These are phyloP conservation scores for Coranthus polyacanthus DNA, from an alignment of 2,797 vertebrate species.

Conservation along the genomic window DNA sequence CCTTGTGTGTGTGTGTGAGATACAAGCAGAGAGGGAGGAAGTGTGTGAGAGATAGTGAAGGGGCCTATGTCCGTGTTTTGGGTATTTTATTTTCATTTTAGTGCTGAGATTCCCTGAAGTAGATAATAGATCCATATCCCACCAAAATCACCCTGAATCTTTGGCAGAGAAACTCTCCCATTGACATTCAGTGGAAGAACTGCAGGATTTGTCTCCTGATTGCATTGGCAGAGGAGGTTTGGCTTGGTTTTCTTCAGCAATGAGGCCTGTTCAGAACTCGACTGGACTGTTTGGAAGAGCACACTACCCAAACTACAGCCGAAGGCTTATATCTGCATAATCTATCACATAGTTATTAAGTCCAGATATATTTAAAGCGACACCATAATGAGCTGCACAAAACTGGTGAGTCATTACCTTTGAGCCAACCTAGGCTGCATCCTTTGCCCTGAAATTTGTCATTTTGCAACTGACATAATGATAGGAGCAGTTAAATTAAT, in stretches of 20 bases:
- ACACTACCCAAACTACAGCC: background rate
- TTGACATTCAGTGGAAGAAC: constrained; percentile 31
- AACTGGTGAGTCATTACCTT: background rate
- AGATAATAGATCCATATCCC: constrained; percentile 8
- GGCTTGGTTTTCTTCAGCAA: background rate
- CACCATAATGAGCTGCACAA: background rate
- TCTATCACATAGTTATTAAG: background rate
- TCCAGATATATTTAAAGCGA: background rate
- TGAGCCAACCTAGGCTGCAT: background rate
- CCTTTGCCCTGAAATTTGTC: background rate
- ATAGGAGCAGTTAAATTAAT: background rate
- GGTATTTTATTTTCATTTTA: constrained; percentile 21
- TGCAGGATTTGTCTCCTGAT: constrained; percentile 30
- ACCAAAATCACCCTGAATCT: constrained; percentile 2
- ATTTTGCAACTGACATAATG: background rate
- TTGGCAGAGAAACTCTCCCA: constrained; percentile 29
- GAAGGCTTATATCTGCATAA: background rate
- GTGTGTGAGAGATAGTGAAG: background rate
- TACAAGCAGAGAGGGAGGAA: background rate
- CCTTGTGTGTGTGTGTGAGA: background rate
- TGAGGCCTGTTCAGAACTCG: constrained; percentile 14
- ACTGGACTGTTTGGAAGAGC: constrained; percentile 18
- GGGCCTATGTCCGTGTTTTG: background rate
- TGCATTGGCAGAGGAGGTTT: constrained; percentile 5
- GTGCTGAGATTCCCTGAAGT: constrained; percentile 12